Evolutionary conservation across 2,797 vertebrate species (phyloP).

Genomic region (Darevskia nairensis): DNA sequence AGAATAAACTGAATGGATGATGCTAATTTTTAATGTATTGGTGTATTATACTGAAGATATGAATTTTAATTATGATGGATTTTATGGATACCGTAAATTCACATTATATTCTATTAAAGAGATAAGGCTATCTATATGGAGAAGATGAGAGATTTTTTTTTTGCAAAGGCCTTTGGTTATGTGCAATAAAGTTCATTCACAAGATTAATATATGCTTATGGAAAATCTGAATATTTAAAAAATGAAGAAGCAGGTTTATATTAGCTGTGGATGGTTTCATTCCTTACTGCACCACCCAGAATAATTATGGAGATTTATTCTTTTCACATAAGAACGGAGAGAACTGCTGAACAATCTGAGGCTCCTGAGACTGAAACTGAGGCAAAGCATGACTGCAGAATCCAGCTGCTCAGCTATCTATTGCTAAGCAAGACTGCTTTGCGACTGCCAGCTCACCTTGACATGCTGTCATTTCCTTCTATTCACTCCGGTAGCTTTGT

Average conservation of each 20-base stretch:
- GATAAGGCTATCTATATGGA: neutral
- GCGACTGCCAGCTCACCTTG: neutral
- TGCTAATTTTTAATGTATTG: neutral
- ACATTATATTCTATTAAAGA: neutral
- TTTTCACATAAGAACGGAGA: neutral
- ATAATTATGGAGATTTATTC: constrained; percentile 37
- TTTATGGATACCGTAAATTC: neutral
- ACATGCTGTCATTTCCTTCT: neutral
- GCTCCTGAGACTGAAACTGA: neutral
- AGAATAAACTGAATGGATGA: neutral
- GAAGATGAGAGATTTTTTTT: neutral
- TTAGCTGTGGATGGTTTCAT: constrained; percentile 7
- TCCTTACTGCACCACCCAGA: constrained; percentile 23
- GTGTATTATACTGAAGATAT: neutral
- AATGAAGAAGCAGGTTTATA: constrained; percentile 8
- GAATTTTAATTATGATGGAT: neutral
- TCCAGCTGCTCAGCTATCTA: constrained; percentile 4
- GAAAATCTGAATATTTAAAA: constrained; percentile 36
- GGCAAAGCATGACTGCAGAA: neutral
- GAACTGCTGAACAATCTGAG: constrained; percentile 20
- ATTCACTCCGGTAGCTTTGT: constrained; percentile 19
- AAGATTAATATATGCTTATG: constrained; percentile 29
- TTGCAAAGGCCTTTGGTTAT: neutral
- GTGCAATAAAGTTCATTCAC: neutral
- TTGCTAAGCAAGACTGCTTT: constrained; percentile 16